Evolutionary conservation across 2,888 invertebrate genomes (phyloP).

Genomic region (Orthosia gracilis): DNA sequence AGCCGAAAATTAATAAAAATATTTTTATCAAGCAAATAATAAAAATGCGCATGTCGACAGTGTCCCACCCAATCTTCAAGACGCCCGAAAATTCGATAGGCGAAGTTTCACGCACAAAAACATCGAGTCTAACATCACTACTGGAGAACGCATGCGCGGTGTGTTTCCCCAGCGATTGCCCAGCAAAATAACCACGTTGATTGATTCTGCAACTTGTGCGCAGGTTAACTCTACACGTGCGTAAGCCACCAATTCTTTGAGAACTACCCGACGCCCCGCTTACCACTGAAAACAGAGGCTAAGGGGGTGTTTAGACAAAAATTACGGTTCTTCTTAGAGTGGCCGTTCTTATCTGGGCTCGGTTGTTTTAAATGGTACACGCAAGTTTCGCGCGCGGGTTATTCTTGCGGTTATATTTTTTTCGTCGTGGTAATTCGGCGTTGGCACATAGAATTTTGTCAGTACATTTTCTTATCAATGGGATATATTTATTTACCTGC

Average conservation of each 20-base stretch:
- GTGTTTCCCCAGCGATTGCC: slow-evolving; percentile 77
- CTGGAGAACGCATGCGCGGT: slow-evolving; percentile 82
- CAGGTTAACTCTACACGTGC: slow-evolving; percentile 84
- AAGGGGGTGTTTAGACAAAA: slow-evolving; percentile 63
- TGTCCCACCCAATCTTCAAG: slow-evolving; percentile 57
- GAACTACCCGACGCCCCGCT: slow-evolving; percentile 70
- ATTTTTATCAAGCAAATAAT: background rate
- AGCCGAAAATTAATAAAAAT: background rate
- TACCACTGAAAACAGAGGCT: slow-evolving; percentile 47
- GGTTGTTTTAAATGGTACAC: slow-evolving; percentile 75
- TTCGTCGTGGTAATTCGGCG: background rate
- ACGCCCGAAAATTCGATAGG: slow-evolving; percentile 61
- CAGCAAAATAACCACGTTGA: slow-evolving; percentile 86
- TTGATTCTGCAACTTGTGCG: slow-evolving; percentile 89
- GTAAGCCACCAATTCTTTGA: slow-evolving; percentile 77
- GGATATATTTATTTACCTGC: background rate
- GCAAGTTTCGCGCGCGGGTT: slow-evolving; percentile 64
- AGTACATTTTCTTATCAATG: background rate
- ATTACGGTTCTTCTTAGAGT: slow-evolving; percentile 67
- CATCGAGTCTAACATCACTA: slow-evolving; percentile 78
- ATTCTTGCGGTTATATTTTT: slow-evolving; percentile 47
- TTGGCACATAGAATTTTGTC: background rate
- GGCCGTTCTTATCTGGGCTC: slow-evolving; percentile 73
- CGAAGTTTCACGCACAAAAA: slow-evolving; percentile 60
- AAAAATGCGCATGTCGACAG: background rate